Conservation (phyloP, 2,888 invertebrate species). For the Nephrotoma guestfalica region DNA sequence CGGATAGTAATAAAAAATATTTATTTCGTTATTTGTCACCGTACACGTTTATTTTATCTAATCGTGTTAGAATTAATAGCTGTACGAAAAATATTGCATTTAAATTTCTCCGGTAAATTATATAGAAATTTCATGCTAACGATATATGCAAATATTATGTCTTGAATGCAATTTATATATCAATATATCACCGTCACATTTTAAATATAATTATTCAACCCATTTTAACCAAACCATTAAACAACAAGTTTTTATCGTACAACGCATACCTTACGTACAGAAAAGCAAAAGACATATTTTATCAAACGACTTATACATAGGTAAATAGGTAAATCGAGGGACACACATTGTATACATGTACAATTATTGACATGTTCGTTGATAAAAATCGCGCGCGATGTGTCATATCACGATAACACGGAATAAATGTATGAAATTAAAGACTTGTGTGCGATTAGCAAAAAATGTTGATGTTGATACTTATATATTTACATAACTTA, state of each 20-base stretch:
- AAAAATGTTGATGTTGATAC: neutral
- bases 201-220: neutral
- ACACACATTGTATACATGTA: neutral
- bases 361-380: neutral
- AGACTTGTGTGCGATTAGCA: neutral
- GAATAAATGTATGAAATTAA: neutral
- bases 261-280: neutral
- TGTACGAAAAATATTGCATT: too few relatives aligned
- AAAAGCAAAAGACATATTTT: neutral
- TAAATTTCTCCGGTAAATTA: neutral
- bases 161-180: neutral
- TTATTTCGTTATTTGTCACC: neutral
- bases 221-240: neutral
- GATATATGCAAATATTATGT: neutral
- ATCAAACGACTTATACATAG: neutral
- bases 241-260: neutral
- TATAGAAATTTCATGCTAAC: neutral
- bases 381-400: neutral
- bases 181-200: neutral
- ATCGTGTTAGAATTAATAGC: neutral
- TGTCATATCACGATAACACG: neutral
- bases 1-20: neutral
- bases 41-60: neutral
- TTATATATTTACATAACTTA: neutral
- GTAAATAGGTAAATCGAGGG: neutral